Base-by-base conservation (phyloP, 2,888 invertebrate genomes). In the Mechanitis messenoides region DNA sequence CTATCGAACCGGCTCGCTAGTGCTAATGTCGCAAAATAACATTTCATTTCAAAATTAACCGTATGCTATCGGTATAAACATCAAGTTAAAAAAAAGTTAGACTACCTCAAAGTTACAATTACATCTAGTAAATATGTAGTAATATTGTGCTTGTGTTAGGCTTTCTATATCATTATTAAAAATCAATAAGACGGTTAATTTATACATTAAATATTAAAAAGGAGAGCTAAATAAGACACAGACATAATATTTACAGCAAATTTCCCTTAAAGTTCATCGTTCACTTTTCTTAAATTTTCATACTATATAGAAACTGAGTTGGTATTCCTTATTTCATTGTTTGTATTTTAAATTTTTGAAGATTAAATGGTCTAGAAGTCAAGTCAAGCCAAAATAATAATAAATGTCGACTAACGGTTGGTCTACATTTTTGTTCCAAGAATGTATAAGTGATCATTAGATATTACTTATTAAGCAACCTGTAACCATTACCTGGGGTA, bases 401-500 rank as follows among this genome's bases (percentile, higher is more conserved):
- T 20, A 20, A 20, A 20, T 20, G 20, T 20, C 20, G 20, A 20
- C 20, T 20, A 20, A 20, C 20, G 20, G 20, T n/a, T 35, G 35
- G 35, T 6, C 35, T 1, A 35, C 35, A 35, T 35, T 6, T 35
- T 35, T 35, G 35, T 35, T 35, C 2, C 35, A 6, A 35, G 35
- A 35, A 35, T 35, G 35, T 1, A 5, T 35, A 6, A 35, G 35
- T 35, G 35, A 35, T 35, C 35, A 35, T 6, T 35, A 35, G 4
- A 35, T 6, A 35, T 35, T 35, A 35, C 35, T 35, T 35, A 35
- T 35, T 5, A 35, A 35, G 2, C 6, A 6, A 35, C 35, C 20
- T 42, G n/a, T 38, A 47, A 2, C 12, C 47, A 11, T 72, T 91
- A 96, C 97, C 93, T 93, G 65, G 97, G 97, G 90, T 97, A 97